phyloP scores from a whole-genome alignment of 1,140 invertebrate species.

The Neodiprion virginianus region DNA sequence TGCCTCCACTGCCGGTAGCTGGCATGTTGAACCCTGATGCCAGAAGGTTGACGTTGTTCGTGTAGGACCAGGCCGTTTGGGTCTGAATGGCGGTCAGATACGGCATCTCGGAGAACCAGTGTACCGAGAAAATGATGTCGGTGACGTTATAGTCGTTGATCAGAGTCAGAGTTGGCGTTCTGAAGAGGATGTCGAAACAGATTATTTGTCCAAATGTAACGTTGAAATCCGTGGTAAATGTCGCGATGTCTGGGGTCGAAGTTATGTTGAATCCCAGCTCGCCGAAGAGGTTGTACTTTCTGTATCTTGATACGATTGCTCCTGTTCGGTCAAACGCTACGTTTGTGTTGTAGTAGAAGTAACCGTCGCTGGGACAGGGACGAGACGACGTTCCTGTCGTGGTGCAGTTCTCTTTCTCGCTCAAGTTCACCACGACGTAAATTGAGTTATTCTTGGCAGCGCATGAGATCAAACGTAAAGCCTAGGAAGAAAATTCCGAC shows the following conservation, averaged over 20 bases:
- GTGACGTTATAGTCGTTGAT: constrained; percentile 64
- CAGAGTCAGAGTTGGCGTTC: constrained; percentile 66
- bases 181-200: constrained; percentile 79
- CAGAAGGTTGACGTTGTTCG: constrained; percentile 58
- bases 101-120: constrained; percentile 77
- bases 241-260: constrained; percentile 57
- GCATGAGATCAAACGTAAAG: constrained; percentile 63
- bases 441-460: constrained; percentile 61
- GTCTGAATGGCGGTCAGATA: constrained; percentile 65
- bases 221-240: constrained; percentile 82
- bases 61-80: constrained; percentile 58
- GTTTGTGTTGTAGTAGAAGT: constrained; percentile 75
- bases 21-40: constrained; percentile 59
- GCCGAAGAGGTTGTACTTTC: constrained; percentile 76
- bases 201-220: constrained; percentile 82
- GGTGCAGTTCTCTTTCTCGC: constrained; percentile 67
- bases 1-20: constrained; percentile 47
- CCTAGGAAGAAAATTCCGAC: constrained; percentile 35
- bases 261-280: constrained; percentile 64
- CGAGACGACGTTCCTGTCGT: constrained; percentile 26
- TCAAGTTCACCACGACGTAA: constrained; percentile 77
- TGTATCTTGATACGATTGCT: constrained; percentile 68
- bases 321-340: constrained; percentile 75
- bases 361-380: constrained; percentile 47
- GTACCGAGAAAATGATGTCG: constrained; percentile 75